Conservation (phyloP, 1,140 invertebrate genomes). For the Neomicropteryx cornuta region DNA sequence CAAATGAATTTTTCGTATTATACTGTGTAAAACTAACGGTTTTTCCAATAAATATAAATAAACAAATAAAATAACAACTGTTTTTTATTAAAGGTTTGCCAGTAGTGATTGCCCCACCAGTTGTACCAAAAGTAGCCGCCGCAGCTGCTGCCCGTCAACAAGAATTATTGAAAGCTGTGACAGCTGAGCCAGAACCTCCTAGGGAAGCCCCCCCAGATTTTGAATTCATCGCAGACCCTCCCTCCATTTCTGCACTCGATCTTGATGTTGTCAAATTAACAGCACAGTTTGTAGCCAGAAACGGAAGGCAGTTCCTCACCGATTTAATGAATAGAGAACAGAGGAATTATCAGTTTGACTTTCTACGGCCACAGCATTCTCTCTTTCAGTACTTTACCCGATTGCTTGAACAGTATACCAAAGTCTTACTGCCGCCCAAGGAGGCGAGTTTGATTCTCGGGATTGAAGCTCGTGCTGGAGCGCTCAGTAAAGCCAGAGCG, state of each 20-base stretch:
- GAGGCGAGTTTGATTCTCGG: conserved; percentile 72
- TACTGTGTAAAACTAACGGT: too few relatives aligned
- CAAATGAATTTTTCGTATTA: too few relatives aligned
- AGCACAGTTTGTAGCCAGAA: conserved; percentile 97
- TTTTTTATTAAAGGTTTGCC: background rate
- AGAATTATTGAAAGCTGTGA: conserved; percentile 78
- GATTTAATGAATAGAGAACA: conserved; percentile 98
- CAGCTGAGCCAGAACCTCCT: conserved; percentile 80
- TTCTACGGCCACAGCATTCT: conserved; percentile 94
- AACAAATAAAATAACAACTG: conserved; percentile 1
- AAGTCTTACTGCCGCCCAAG: conserved; percentile 92
- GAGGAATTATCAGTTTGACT: conserved; percentile 98
- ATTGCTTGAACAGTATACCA: conserved; percentile 94
- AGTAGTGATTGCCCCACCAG: background rate
- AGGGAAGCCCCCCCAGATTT: conserved; percentile 93
- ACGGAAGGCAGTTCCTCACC: conserved; percentile 95
- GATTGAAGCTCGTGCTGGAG: conserved; percentile 63
- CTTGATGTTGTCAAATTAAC: conserved; percentile 97
- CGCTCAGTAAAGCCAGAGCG: conserved; percentile 88
- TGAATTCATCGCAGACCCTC: conserved; percentile 97
- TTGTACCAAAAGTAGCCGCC: conserved; percentile 46
- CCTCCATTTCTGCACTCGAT: conserved; percentile 97
- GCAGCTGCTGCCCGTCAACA: conserved; percentile 75
- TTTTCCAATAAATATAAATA: conserved; percentile 1
- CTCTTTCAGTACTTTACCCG: conserved; percentile 98